These are phyloP conservation scores for Sarcophaga variegata DNA, from an alignment of 2,888 invertebrate species.

Conservation along the genomic window DNA sequence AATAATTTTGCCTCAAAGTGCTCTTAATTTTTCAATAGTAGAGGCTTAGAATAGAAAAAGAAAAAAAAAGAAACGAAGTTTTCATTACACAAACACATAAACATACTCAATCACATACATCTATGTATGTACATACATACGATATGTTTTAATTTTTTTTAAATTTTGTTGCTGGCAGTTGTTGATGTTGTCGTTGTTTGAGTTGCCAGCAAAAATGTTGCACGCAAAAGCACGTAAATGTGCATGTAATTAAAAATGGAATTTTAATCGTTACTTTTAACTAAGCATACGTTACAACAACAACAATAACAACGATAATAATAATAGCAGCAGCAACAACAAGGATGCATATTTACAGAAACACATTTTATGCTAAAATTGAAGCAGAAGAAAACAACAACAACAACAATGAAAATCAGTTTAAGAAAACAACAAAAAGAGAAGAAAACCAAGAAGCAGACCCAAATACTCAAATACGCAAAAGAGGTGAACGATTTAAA, in stretches of 20 bases:
- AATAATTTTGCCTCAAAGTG: too few relatives aligned
- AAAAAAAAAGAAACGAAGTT: conserved; percentile 36
- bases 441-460: neutral
- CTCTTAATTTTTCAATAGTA: too few relatives aligned
- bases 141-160: neutral
- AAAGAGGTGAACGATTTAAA: conserved; percentile 49
- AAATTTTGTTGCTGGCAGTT: neutral
- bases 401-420: conserved; percentile 54
- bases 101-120: neutral
- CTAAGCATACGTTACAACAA: conserved; percentile 69
- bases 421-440: conserved; percentile 31
- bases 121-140: neutral
- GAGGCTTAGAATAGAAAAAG: too few relatives aligned
- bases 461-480: conserved; percentile 53
- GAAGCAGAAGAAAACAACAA: neutral
- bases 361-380: conserved; percentile 49
- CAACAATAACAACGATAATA: conserved; percentile 69
- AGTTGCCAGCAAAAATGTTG: conserved; percentile 54
- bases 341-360: conserved; percentile 63
- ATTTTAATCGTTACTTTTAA: conserved; percentile 71
- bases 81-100: conserved; percentile 17
- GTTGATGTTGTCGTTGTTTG: conserved; percentile 25
- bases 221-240: conserved; percentile 69
- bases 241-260: conserved; percentile 72
- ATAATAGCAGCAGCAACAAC: conserved; percentile 59